Evolutionary conservation across 2,888 invertebrate species (phyloP), one percentile per base, ranked within the genome.

Genomic region (Tipula vernalis): DNA sequence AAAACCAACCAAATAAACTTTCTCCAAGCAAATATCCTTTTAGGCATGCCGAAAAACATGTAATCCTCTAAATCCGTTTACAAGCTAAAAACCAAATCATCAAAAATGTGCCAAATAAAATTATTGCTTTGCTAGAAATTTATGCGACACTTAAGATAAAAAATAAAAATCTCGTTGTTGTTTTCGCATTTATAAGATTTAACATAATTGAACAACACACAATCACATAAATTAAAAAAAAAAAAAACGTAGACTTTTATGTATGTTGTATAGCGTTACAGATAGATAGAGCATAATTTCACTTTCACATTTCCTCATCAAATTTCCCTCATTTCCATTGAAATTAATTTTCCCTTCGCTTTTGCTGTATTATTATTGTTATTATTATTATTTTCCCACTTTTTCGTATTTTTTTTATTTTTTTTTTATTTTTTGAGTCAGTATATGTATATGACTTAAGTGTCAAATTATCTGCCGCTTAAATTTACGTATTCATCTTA

Each of bases 381-480:
- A 28, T 71, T 71, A 57, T 57, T 57, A 71, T 71, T 71, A 71
- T 71, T 71, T 71, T 71, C 28, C 28, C 71, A 71, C 28, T 28
- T 71, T 71, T 15, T 3, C 15, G n/a, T 51, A 39, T 39, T 39
- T 39, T 4, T n/a, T n/a, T n/a, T n/a, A n/a, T n/a, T n/a, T n/a
- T n/a, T n/a, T n/a, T 39, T 39, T 39, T 6, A 5, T 51, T 51
- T 18, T 8, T 71, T 28, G 4, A 4, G 5, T 10, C 28, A 28
- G 28, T 71, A 71, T 10, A 71, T 71, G 71, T 71, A 71, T 71
- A 71, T 71, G 71, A 71, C 71, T 71, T 71, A 28, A 71, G 71
- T 71, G 71, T 71, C 71, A 71, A 71, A 71, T 71, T 71, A 71
- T 71, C 71, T 71, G 71, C 71, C 71, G 71, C 71, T 71, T 71